Conservation (phyloP, 2,888 invertebrate genomes). For the Drosophila ochracea region DNA sequence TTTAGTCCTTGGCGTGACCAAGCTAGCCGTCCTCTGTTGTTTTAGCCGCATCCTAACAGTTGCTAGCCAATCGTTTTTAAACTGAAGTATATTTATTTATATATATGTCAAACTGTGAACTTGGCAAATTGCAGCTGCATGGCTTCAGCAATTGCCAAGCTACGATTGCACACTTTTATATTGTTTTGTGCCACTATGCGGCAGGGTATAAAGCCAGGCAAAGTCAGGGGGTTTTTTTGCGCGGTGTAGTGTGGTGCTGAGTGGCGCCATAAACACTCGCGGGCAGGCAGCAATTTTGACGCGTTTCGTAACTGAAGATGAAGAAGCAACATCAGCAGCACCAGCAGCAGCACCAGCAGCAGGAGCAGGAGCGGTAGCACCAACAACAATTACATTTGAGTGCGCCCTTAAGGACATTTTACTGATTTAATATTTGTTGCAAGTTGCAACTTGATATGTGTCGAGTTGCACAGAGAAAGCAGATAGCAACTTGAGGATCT, state of each 20-base stretch:
- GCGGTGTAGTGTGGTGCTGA: conserved; percentile 3
- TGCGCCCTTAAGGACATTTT: conserved; percentile 78
- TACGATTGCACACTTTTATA: neutral
- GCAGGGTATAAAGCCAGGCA: neutral
- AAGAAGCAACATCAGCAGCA: conserved; percentile 31
- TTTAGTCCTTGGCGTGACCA: neutral
- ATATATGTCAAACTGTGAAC: neutral
- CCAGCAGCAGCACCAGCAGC: conserved; percentile 28
- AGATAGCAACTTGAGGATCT: conserved; percentile 53
- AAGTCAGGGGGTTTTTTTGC: neutral
- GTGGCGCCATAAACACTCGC: conserved; percentile 69
- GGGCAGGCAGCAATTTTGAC: conserved; percentile 73
- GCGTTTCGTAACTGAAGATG: conserved; percentile 68
- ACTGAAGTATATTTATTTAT: neutral
- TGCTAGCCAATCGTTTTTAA: neutral
- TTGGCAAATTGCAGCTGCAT: neutral
- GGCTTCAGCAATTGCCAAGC: neutral
- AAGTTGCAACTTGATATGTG: conserved; percentile 77
- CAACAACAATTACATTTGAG: conserved; percentile 75
- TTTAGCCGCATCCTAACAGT: neutral
- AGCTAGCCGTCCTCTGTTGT: neutral
- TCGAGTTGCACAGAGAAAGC: conserved; percentile 64
- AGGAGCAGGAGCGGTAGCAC: neutral
- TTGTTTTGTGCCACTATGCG: conserved; percentile 42
- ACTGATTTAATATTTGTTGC: conserved; percentile 79